Evolutionary conservation across 2,888 invertebrate genomes (phyloP).

Genomic region (Tridacna crocea): DNA sequence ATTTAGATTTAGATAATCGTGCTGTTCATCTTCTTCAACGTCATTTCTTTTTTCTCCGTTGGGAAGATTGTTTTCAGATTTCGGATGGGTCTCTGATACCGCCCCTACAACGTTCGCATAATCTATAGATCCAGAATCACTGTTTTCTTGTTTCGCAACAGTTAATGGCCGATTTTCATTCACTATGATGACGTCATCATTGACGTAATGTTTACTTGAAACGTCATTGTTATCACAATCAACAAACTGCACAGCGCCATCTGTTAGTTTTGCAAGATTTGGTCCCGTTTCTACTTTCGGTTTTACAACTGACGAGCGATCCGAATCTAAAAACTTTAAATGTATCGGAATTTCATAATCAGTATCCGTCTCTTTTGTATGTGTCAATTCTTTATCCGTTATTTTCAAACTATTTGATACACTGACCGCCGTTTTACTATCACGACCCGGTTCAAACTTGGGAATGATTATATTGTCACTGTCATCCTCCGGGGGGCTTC

Average conservation of each 20-base stretch:
- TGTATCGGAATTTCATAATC: constrained; percentile 10
- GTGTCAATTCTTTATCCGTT: neutral
- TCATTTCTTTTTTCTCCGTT: neutral
- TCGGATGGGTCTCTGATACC: constrained; percentile 7
- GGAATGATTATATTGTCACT: constrained; percentile 20
- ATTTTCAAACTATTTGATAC: constrained; percentile 13
- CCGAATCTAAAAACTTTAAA: neutral
- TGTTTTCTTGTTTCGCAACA: constrained; percentile 7
- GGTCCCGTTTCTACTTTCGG: constrained; percentile 9
- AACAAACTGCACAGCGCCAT: neutral
- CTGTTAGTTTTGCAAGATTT: neutral
- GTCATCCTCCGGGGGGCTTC: neutral
- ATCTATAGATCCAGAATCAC: constrained; percentile 7
- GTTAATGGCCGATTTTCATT: neutral
- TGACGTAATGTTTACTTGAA: constrained; percentile 47
- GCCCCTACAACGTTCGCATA: constrained; percentile 45
- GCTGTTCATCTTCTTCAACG: constrained; percentile 31
- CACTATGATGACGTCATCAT: constrained; percentile 42
- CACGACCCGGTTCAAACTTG: constrained; percentile 7
- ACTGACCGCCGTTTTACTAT: constrained; percentile 3
- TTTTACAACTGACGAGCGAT: neutral
- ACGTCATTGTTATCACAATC: constrained; percentile 32
- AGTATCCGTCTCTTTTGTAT: neutral
- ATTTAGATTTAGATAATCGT: constrained; percentile 50
- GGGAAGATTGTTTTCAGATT: constrained; percentile 16